Evolutionary conservation across 2,113 vertebrate species (phyloP).

Genomic region (Podilymbus podiceps): DNA sequence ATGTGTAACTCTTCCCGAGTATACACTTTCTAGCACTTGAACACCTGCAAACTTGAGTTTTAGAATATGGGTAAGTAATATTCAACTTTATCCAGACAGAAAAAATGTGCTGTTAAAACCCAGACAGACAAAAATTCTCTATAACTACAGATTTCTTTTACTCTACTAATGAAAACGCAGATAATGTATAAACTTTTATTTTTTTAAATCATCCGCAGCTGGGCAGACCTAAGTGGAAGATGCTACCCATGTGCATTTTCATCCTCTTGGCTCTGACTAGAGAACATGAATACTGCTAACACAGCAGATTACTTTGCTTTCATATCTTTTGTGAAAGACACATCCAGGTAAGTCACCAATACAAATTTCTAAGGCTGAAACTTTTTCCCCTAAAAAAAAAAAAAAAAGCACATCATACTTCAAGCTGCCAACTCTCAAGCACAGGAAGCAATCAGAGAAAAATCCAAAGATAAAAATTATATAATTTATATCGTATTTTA

Average conservation of each 20-base stretch:
- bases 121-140: neutral
- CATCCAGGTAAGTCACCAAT: neutral
- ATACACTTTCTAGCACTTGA: neutral
- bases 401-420: neutral
- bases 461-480: neutral
- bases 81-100: neutral
- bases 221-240: neutral
- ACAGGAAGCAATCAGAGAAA: neutral
- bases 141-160: neutral
- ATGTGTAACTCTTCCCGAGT: neutral
- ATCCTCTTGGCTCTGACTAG: neutral
- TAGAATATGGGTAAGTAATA: neutral
- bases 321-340: neutral
- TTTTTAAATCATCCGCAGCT: neutral
- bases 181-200: neutral
- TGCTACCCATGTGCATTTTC: neutral
- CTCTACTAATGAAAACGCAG: neutral
- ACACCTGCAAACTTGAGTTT: conserved; percentile 7
- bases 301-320: neutral
- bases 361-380: neutral
- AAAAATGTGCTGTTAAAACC: neutral
- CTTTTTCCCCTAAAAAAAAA: neutral
- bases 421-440: neutral
- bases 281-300: neutral
- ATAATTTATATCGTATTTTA: neutral